Evolutionary conservation across 2,113 vertebrate species (phyloP).

Genomic region (Isichthys henryi): DNA sequence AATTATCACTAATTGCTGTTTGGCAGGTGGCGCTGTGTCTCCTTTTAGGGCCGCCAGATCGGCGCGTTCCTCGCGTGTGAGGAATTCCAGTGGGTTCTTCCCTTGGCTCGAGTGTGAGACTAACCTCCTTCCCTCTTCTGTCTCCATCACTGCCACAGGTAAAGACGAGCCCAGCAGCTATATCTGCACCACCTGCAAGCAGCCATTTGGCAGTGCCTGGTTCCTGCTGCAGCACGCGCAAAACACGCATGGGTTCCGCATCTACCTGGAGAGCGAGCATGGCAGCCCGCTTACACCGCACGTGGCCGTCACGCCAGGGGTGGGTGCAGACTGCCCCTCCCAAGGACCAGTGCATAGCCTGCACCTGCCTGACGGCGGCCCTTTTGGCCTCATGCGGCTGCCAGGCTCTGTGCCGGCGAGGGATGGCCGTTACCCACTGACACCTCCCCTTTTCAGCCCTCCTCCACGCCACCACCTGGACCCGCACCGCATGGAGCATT

Average conservation of each 20-base stretch:
- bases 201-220: conserved; percentile 98
- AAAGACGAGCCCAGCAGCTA: conserved; percentile 99
- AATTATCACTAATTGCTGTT: neutral
- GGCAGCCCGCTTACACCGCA: conserved; percentile 93
- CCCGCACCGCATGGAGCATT: conserved; percentile 80
- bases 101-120: neutral
- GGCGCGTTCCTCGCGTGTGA: neutral
- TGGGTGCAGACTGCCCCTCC: conserved; percentile 92
- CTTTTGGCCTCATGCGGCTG: conserved; percentile 94
- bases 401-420: conserved; percentile 85
- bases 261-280: conserved; percentile 97
- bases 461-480: conserved; percentile 90
- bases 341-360: conserved; percentile 92
- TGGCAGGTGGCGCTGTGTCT: neutral
- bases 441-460: conserved; percentile 92
- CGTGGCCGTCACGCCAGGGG: conserved; percentile 87
- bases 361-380: conserved; percentile 92
- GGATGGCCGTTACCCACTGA: conserved; percentile 91
- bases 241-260: conserved; percentile 97
- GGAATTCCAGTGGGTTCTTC: neutral
- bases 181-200: conserved; percentile 98
- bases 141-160: conserved; percentile 65
- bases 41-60: neutral
- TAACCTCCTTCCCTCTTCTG: conserved; percentile 40
- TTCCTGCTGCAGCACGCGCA: conserved; percentile 98